Conservation (phyloP, 2,797 vertebrate species). For the Ataeniobius toweri region DNA sequence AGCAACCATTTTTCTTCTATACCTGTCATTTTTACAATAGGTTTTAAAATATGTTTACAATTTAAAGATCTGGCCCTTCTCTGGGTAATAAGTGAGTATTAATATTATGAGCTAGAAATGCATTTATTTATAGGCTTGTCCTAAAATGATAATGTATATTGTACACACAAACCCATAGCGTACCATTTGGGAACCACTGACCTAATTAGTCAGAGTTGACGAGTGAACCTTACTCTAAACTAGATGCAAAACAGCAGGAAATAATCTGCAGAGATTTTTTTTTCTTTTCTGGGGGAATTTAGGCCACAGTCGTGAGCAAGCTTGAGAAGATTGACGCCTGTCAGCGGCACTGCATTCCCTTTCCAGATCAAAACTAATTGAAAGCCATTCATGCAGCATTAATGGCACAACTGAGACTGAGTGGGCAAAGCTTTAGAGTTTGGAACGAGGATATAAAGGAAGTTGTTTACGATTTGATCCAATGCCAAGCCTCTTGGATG, state of each 20-base stretch:
- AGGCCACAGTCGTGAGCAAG: background rate
- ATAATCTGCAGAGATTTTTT: background rate
- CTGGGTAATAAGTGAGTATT: background rate
- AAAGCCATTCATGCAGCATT: constrained; percentile 33
- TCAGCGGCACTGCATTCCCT: background rate
- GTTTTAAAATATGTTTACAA: background rate
- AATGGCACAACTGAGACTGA: constrained; percentile 5
- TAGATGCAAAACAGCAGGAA: constrained; percentile 5
- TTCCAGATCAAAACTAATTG: constrained; percentile 20
- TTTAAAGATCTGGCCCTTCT: background rate
- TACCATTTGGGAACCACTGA: background rate
- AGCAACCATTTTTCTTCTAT: too few species aligned
- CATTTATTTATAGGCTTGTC: background rate
- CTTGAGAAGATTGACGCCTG: constrained; percentile 10
- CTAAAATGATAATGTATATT: background rate
- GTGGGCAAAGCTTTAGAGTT: constrained; percentile 15
- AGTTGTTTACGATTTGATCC: constrained; percentile 14
- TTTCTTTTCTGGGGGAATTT: background rate
- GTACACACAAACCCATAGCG: background rate
- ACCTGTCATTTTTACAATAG: too few species aligned
- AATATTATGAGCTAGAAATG: background rate
- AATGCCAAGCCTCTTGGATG: constrained; percentile 15
- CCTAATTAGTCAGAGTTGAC: constrained; percentile 5
- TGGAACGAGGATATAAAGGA: constrained; percentile 20
- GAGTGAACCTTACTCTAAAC: background rate